Base-by-base conservation (phyloP, 1,140 invertebrate genomes). In the Geopemphigus sp. region DNA sequence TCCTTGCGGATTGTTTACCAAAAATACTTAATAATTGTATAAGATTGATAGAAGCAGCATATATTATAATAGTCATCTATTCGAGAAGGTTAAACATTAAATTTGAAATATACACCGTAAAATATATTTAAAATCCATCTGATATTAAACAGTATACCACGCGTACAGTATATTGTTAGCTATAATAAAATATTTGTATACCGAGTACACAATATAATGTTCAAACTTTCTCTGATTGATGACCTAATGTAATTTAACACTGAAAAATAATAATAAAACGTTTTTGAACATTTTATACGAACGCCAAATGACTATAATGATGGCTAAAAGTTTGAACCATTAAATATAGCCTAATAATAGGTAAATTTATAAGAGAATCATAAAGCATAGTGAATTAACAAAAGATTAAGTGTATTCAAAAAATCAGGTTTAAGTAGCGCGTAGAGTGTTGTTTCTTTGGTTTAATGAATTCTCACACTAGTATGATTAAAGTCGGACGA, bases 301-400 rank as follows among this genome's bases (percentile, higher is more conserved):
- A 66, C 4, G 11, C 17, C 1, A 66, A 66, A 66, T 39, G 14
- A 5, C 63, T 66, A 66, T 39, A 66, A 66, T 39, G 32, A 22
- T n/a, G 29, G 11, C 11, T 66, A 66, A 39, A 66, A 66, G 63
- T 66, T 66, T 66, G 0, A 22, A 32, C 8, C 63, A 15, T 66
- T 66, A 66, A 66, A 66, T 66, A 39, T 22, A 66, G n/a, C 29
- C 22, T 22, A 39, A 4, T 39, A 39, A 39, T 39, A 39, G 32
- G 8, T 39, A 39, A n/a, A n/a, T n/a, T n/a, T n/a, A 64, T n/a
- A 64, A 64, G 29, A 17, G 61, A 64, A 64, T 32, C 29, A 66
- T 66, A 66, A 66, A 66, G 39, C 39, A 39, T 39, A 66, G 29
- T 66, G 39, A 66, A 66, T 66, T 10, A 39, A 66, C 39, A 32